Conservation (phyloP, 2,113 vertebrate genomes). For the Andinoacara biseriatus region DNA sequence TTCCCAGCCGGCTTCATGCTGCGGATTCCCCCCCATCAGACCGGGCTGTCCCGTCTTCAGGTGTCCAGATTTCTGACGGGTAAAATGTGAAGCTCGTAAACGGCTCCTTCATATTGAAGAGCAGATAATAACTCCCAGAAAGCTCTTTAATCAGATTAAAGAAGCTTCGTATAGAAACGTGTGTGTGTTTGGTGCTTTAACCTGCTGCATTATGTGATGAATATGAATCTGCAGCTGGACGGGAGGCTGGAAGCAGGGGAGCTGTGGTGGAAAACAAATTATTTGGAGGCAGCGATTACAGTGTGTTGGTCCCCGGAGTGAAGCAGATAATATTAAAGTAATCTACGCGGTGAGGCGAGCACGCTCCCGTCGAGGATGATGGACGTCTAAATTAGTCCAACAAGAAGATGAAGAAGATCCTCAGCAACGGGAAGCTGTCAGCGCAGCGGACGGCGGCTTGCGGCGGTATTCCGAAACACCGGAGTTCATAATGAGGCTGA, state of each 20-base stretch:
- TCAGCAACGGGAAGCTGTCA: constrained; percentile 13
- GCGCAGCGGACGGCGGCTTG: neutral
- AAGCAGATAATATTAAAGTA: constrained; percentile 69
- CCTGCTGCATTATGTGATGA: constrained; percentile 26
- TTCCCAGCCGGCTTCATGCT: neutral
- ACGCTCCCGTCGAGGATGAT: constrained; percentile 46
- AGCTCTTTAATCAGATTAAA: constrained; percentile 44
- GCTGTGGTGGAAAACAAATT: constrained; percentile 75
- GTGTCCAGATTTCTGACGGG: neutral
- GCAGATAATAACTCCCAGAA: constrained; percentile 47
- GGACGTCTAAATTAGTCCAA: constrained; percentile 76
- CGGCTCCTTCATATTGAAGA: constrained; percentile 30
- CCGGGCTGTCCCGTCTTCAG: neutral
- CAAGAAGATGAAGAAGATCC: constrained; percentile 36
- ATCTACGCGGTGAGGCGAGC: constrained; percentile 61
- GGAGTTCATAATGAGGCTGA: neutral
- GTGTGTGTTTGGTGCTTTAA: neutral
- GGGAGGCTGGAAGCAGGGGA: constrained; percentile 47
- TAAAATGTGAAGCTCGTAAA: constrained; percentile 10
- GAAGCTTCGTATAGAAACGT: neutral
- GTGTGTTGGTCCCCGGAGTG: constrained; percentile 46
- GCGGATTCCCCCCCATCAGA: neutral
- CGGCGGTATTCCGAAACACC: neutral
- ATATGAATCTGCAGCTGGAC: constrained; percentile 59
- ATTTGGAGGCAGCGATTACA: constrained; percentile 66